A percentile compares a stretch with the other conserved stretches of the same genome.
Evolutionary conservation across 2,797 vertebrate species (phyloP).

Genomic region (Columba guinea): DNA sequence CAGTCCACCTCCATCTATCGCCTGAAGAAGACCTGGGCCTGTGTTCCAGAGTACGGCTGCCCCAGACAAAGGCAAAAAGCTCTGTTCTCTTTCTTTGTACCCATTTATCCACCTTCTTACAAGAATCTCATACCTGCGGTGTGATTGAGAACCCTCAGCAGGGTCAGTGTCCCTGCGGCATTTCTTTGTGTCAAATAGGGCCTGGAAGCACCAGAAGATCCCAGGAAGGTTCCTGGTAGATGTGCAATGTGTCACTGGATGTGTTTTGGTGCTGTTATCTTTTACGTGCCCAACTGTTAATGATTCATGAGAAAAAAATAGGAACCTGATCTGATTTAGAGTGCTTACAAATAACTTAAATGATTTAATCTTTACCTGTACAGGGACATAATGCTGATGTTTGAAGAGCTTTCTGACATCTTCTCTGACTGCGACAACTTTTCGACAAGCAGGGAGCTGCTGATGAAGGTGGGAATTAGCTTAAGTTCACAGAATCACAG

Average conservation of each 20-base stretch:
- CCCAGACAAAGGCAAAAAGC: background rate
- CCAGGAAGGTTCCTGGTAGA: too few species aligned
- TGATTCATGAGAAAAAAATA: background rate
- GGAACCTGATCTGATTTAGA: background rate
- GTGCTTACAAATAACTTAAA: background rate
- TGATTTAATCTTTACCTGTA: background rate
- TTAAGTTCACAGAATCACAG: too few species aligned
- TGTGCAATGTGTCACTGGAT: background rate
- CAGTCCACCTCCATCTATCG: conserved; percentile 94
- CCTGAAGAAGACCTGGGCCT: conserved; percentile 90
- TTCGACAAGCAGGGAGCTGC: conserved; percentile 90
- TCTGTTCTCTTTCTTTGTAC: background rate
- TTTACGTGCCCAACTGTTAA: background rate
- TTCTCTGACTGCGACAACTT: conserved; percentile 97
- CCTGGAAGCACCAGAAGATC: too few species aligned
- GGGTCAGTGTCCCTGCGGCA: too few species aligned
- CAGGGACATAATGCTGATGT: conserved; percentile 90
- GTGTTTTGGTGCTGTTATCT: background rate
- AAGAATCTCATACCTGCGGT: background rate
- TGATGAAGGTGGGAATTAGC: conserved; percentile 88
- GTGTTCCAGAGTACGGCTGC: conserved; percentile 89
- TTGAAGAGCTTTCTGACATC: conserved; percentile 94
- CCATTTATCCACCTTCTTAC: background rate
- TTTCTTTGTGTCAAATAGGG: too few species aligned
- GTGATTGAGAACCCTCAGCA: too few species aligned